Conservation (phyloP, 1,140 invertebrate species). For the Zaprionus taronus region DNA sequence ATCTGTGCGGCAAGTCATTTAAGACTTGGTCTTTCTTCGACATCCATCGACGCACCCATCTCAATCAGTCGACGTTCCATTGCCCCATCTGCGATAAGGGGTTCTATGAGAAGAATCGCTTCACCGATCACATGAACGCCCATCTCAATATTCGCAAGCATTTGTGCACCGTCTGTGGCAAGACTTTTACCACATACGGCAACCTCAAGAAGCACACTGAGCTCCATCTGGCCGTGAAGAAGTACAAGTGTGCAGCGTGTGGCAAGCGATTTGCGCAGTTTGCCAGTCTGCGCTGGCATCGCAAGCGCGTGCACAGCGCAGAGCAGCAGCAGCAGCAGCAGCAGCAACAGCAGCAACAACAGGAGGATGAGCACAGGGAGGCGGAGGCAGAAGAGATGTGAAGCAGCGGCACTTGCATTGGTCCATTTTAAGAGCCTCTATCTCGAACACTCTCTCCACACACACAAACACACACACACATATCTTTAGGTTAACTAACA, state of each 20-base stretch:
- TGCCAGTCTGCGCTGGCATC: slow-evolving; percentile 77
- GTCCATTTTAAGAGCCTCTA: not conserved
- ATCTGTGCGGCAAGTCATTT: slow-evolving; percentile 76
- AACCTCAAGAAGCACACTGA: slow-evolving; percentile 79
- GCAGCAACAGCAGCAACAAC: not conserved
- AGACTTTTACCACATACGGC: slow-evolving; percentile 76
- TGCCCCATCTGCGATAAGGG: slow-evolving; percentile 78
- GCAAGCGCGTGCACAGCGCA: slow-evolving; percentile 50
- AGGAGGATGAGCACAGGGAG: slow-evolving; percentile 13
- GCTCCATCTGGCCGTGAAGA: slow-evolving; percentile 73
- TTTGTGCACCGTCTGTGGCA: slow-evolving; percentile 76
- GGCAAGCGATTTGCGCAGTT: slow-evolving; percentile 76
- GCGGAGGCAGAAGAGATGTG: slow-evolving; percentile 28
- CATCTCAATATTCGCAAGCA: slow-evolving; percentile 81
- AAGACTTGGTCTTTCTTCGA: slow-evolving; percentile 82
- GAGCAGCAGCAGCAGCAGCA: slow-evolving; percentile 12
- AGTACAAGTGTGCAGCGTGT: slow-evolving; percentile 74
- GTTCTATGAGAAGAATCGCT: slow-evolving; percentile 80
- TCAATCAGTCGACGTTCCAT: slow-evolving; percentile 79
- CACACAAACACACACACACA: not conserved
- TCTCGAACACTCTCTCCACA: slow-evolving; percentile 3
- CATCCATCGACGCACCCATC: slow-evolving; percentile 74
- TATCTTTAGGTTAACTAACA: not conserved
- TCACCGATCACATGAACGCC: slow-evolving; percentile 79
- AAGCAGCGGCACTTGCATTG: not conserved